Base-by-base conservation (phyloP, 2,888 invertebrate genomes). In the Nomada hirtipes region DNA sequence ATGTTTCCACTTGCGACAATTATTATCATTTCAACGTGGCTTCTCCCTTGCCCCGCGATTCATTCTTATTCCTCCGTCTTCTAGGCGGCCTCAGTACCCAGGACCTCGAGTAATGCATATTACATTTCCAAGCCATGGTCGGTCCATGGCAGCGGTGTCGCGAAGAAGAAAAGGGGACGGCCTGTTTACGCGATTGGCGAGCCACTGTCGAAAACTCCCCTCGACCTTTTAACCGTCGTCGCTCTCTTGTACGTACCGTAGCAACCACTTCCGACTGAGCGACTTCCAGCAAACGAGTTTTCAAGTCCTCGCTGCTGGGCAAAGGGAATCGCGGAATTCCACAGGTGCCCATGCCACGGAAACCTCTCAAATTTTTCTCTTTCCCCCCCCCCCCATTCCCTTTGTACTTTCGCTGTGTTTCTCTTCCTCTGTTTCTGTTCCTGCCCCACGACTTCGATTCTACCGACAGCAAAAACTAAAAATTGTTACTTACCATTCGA, bases 301-400 rank as follows among this genome's bases (percentile, higher is more conserved):
- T 85, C 85, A 73, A 89, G 85, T 85, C 78, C 71, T 64, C 63
- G 47, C 59, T 60, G 53, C 61, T 57, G 79, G 59, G 72, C 67
- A 83, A 87, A 89, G 77, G 81, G 84, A 86, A 88, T 79, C 79
- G 70, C 73, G 80, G 64, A 90, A 90, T 90, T 89, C 89, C 86
- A 89, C 90, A 89, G 90, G 89, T 87, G 85, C 82, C 83, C 79
- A 76, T 72, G 57, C 71, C 29, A 71, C 44, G 74, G 52, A 76
- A 57, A 67, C 77, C 72, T 61, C 64, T 78, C 57, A 36, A 67
- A 79, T 73, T 74, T 68, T 74, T 74, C 65, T 29, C 20, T 4
- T 53, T 3, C 36, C 20, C 20, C 20, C 20, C 42, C 11, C 1
- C 13, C 29, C 64, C 67, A 60, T 75, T 47, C 69, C 60, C 74